A percentile compares a stretch with the other conserved stretches of the same genome.
Evolutionary conservation across 2,113 vertebrate species (phyloP).

Genomic region (Nothocercus julius): DNA sequence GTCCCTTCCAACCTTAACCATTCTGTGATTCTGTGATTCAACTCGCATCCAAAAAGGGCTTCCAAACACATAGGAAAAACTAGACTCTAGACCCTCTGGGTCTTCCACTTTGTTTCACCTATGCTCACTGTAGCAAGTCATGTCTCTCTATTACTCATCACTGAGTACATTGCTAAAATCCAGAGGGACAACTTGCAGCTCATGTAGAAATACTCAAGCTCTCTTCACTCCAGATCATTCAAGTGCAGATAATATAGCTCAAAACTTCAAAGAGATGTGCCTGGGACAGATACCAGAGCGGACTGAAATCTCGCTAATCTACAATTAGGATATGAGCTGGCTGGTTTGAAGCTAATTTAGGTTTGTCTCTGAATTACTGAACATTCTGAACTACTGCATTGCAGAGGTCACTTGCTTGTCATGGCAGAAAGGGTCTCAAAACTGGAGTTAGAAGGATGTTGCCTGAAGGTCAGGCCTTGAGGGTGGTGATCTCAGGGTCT

Average conservation of each 20-base stretch:
- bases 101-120: neutral
- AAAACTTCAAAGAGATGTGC: neutral
- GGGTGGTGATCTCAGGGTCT: neutral
- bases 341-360: neutral
- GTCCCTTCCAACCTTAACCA: no score
- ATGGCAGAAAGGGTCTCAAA: neutral
- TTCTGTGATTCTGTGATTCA: neutral
- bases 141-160: neutral
- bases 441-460: neutral
- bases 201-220: neutral
- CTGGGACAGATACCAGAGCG: accelerated
- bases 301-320: neutral
- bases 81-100: neutral
- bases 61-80: neutral
- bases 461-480: accelerated
- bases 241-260: neutral
- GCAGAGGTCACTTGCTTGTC: neutral
- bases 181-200: neutral
- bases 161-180: neutral
- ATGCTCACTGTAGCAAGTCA: neutral
- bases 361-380: neutral
- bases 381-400: neutral
- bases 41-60: neutral
- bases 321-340: neutral
- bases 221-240: neutral